Evolutionary conservation across 1,140 invertebrate genomes (phyloP).

Genomic region (Solenopsis fugax): DNA sequence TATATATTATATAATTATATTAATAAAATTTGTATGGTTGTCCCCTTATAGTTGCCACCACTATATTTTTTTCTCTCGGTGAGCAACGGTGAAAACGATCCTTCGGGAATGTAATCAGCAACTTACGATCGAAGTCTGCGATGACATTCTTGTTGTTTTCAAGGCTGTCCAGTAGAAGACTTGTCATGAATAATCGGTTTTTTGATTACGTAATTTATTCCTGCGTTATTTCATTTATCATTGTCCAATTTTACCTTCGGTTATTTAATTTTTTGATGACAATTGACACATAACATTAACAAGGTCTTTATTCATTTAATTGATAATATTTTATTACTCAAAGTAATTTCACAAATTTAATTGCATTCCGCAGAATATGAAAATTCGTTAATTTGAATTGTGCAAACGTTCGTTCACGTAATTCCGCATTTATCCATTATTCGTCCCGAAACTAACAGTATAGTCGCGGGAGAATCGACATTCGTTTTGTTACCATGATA

Average conservation of each 20-base stretch:
- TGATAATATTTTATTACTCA: neutral
- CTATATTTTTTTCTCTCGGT: too few relatives aligned
- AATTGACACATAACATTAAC: neutral
- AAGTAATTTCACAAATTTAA: constrained; percentile 9
- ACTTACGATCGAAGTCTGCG: neutral
- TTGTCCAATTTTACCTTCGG: neutral
- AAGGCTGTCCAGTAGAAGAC: neutral
- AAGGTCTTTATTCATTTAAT: neutral
- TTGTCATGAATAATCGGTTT: neutral
- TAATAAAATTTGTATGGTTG: too few relatives aligned
- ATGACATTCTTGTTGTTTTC: neutral
- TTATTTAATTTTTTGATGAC: neutral
- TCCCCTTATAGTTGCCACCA: too few relatives aligned
- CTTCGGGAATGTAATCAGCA: neutral
- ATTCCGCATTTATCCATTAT: constrained; percentile 24
- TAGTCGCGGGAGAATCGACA: neutral
- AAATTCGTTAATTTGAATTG: constrained; percentile 6
- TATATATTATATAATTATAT: too few relatives aligned
- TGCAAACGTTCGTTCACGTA: neutral
- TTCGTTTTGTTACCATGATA: constrained; percentile 14
- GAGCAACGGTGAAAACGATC: constrained; percentile 20
- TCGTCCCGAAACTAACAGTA: neutral
- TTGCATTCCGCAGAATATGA: neutral
- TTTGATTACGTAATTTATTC: neutral
- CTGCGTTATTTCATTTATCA: neutral